Conservation (phyloP, 2,797 vertebrate species). For the Semaprochilodus insignis region DNA sequence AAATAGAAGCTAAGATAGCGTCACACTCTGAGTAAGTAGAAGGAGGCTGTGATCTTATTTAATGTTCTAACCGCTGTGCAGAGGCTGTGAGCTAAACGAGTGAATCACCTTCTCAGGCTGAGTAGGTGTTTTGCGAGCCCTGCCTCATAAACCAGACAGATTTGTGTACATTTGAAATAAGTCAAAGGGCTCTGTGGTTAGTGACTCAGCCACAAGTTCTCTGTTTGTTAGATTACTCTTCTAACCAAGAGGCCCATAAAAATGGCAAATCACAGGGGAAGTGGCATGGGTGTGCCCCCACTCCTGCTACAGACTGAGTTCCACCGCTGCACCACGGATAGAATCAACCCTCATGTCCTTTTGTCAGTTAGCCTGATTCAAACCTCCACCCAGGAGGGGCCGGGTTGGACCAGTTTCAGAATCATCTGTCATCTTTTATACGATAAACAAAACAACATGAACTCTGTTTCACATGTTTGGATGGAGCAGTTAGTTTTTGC, state of each 20-base stretch:
- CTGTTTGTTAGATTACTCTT: conserved; percentile 5
- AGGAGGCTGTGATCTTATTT: not conserved
- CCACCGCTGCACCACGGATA: not conserved
- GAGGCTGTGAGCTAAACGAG: not conserved
- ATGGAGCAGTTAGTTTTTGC: not conserved
- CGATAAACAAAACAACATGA: not conserved
- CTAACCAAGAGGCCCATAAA: not conserved
- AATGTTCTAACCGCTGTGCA: not conserved
- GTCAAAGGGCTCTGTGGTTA: conserved; percentile 5
- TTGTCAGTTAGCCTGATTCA: conserved; percentile 15
- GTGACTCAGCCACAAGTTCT: not conserved
- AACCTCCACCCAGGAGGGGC: not conserved
- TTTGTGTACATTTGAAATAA: conserved; percentile 3
- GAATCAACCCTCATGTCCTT: not conserved
- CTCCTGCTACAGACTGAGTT: not conserved
- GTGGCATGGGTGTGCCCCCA: conserved; percentile 59
- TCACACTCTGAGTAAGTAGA: not conserved
- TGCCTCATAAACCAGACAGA: not conserved
- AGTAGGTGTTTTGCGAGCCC: conserved; percentile 11
- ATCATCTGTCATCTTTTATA: not conserved
- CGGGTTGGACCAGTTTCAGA: not conserved
- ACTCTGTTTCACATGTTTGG: not conserved
- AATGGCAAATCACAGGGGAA: conserved; percentile 4
- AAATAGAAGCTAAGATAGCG: not conserved
- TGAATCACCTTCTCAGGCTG: conserved; percentile 15